Percentiles rank a stretch among this genome's conserved stretches.
Conservation (phyloP, 2,888 invertebrate species). For the Melanargia galathea region DNA sequence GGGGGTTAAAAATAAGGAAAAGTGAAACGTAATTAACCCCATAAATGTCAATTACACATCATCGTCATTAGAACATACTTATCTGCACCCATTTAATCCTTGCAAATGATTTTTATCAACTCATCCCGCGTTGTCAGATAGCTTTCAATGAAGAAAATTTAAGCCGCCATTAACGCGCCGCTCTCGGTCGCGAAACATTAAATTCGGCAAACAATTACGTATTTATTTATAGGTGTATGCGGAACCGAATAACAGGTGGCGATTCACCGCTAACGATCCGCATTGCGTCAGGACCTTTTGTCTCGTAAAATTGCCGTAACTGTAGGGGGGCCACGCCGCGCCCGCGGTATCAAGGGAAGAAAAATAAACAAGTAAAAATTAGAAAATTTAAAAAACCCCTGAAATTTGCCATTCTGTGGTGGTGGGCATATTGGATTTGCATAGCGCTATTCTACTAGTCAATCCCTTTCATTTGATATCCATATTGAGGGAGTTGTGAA, state of each 20-base stretch:
- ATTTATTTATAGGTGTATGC: conserved; percentile 37
- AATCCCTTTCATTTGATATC: too few relatives aligned
- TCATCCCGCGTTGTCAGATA: conserved; percentile 14
- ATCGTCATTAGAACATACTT: too few relatives aligned
- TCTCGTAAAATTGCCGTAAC: conserved; percentile 45
- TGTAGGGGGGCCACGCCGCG: conserved; percentile 12
- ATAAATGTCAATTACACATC: not conserved
- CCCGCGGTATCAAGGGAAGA: not conserved
- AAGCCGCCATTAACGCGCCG: conserved; percentile 15
- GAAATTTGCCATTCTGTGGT: too few relatives aligned
- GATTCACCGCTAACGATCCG: conserved; percentile 45
- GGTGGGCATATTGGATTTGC: too few relatives aligned
- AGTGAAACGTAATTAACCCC: not conserved
- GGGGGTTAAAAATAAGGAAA: too few relatives aligned
- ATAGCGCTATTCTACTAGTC: too few relatives aligned
- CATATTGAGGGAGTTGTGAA: too few relatives aligned
- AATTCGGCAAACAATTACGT: conserved; percentile 30
- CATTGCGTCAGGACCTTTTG: conserved; percentile 49
- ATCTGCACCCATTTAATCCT: conserved; percentile 6
- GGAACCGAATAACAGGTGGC: conserved; percentile 45
- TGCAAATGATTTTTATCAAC: conserved; percentile 14
- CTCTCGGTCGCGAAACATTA: conserved; percentile 21
- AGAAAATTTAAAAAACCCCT: too few relatives aligned
- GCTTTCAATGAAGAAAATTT: conserved; percentile 24
- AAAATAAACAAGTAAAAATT: too few relatives aligned